These are phyloP conservation scores for Meleagris gallopavo DNA, from an alignment of 2,113 vertebrate species.

Conservation along the genomic window DNA sequence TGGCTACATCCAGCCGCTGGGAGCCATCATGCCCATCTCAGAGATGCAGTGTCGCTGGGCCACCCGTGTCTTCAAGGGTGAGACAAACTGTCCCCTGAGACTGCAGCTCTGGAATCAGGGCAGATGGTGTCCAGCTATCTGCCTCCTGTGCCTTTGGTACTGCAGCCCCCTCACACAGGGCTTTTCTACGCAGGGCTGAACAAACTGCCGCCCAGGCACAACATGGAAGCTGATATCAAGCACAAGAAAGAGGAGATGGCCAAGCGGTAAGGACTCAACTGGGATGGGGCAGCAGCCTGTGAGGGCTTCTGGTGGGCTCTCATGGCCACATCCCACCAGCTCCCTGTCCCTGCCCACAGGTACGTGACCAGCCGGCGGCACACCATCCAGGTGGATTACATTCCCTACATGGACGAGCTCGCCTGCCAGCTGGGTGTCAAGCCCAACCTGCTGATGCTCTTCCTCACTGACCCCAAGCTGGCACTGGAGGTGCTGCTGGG, in stretches of 20 bases:
- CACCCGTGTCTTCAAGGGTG: slow-evolving; percentile 84
- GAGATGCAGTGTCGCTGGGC: slow-evolving; percentile 93
- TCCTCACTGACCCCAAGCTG: slow-evolving; percentile 83
- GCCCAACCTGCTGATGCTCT: slow-evolving; percentile 73
- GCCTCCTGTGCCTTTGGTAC: not conserved
- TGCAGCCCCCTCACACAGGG: not conserved
- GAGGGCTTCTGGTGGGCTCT: not conserved
- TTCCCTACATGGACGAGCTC: slow-evolving; percentile 86
- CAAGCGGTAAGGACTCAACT: slow-evolving; percentile 52
- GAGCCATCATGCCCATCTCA: slow-evolving; percentile 85
- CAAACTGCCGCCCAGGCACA: slow-evolving; percentile 11
- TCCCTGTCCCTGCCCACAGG: not conserved
- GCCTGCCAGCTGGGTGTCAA: slow-evolving; percentile 79
- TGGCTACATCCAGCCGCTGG: slow-evolving; percentile 82
- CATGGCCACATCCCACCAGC: fast-evolving
- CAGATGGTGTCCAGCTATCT: not conserved
- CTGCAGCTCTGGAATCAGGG: not conserved
- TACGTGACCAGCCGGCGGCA: slow-evolving; percentile 76
- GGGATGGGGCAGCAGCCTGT: not conserved
- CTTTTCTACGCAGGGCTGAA: slow-evolving; percentile 56
- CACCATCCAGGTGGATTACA: slow-evolving; percentile 90
- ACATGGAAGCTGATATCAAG: slow-evolving; percentile 73
- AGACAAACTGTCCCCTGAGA: not conserved
- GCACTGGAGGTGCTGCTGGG: slow-evolving; percentile 76
- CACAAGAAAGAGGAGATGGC: slow-evolving; percentile 33